Base-by-base conservation (phyloP, 2,797 vertebrate genomes). In the Perodicticus potto region DNA sequence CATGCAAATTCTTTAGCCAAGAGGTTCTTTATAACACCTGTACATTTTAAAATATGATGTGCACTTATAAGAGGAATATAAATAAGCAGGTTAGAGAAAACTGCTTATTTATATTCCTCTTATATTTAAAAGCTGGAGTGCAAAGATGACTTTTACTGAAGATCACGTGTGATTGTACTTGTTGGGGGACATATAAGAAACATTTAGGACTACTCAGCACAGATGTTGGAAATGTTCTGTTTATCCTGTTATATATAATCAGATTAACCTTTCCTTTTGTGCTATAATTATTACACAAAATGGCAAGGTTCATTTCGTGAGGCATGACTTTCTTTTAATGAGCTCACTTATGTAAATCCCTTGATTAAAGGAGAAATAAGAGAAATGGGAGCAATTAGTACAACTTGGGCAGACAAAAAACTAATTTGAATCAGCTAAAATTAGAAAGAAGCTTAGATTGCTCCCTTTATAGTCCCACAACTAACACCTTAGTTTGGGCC, bases 201-300 rank as follows among this genome's bases (percentile, higher is more conserved):
- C 74, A 13, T 45, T 45, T 59, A 82, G n/a, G 65, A 81, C 19
- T 43, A 19, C 14, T 93, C 67, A 69, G 22, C 85, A 67, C 90
- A 88, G 74, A 65, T 95, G 69, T 84, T 97, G 87, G 45, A 97
- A 97, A 70, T 72, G 70, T 55, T 96, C 55, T 96, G 65, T 98
- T 96, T 97, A 91, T 95, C 96, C 88, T 91, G 76, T 85, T 97
- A 88, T 92, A 74, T 95, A 73, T 97, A 97, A 91, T 97, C 81
- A 94, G 72, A 93, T 93, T 97, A 97, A 97, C 96, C 96, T 97
- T 97, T 29, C 19, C 69, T 97, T 96, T 95, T 98, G 90, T 97
- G 92, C 63, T 96, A 7, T 89, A 97, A 96, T 97, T 98, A 97
- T 97, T 97, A 81, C 37, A 91, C 22, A 94, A 89, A 97, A 97